phyloP scores from a whole-genome alignment of 2,888 invertebrate species.

The Chaetogeoica ovagalla region DNA sequence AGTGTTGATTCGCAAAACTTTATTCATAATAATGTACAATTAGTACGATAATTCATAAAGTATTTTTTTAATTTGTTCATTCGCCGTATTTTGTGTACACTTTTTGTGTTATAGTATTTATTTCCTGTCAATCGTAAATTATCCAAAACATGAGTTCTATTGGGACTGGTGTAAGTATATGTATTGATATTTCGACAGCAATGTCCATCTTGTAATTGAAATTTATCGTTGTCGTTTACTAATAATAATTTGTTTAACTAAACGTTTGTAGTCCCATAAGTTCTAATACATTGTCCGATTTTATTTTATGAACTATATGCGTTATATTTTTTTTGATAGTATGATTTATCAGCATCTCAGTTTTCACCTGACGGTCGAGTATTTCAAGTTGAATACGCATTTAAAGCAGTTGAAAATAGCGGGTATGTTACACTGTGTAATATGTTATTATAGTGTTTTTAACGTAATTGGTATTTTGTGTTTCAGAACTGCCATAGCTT shows the following conservation, averaged over 20 bases:
- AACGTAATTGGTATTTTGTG: neutral
- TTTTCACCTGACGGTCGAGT: conserved; percentile 99
- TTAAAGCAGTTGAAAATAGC: conserved; percentile 97
- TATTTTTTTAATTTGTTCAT: neutral
- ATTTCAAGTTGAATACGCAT: conserved; percentile 99
- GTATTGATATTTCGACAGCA: neutral
- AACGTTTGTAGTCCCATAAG: conserved; percentile 3
- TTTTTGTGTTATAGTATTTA: neutral
- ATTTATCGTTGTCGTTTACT: neutral
- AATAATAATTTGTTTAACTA: neutral
- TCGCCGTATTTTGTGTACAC: neutral
- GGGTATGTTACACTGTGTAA: conserved; percentile 64
- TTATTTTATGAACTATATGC: neutral
- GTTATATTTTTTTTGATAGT: conserved; percentile 68
- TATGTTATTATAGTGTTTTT: neutral
- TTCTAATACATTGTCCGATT: conserved; percentile 1
- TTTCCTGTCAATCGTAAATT: neutral
- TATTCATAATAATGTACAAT: neutral
- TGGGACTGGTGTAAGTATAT: conserved; percentile 85
- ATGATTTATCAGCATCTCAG: conserved; percentile 99
- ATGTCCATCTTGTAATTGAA: neutral
- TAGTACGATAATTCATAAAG: neutral
- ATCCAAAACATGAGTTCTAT: conserved; percentile 82
- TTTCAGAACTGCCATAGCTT: conserved; percentile 83
- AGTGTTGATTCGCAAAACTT: conserved; percentile 32